These are phyloP conservation scores for Nephila pilipes DNA, from an alignment of 1,140 invertebrate species.

Conservation along the genomic window DNA sequence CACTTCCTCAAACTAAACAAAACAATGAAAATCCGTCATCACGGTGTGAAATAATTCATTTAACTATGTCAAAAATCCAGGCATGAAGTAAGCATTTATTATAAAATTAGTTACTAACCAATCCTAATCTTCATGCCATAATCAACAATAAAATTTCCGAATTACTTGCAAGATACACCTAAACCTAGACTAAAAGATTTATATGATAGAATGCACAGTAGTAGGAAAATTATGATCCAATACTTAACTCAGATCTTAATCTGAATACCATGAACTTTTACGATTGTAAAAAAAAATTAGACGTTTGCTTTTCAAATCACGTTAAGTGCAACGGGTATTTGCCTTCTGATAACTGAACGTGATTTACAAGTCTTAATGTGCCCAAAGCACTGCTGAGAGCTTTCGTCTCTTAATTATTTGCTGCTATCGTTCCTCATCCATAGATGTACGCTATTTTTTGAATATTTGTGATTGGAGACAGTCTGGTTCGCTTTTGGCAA, in stretches of 20 bases:
- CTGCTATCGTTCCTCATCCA: background rate
- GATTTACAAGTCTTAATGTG: background rate
- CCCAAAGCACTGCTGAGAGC: conserved; percentile 12
- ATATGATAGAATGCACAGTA: too few species aligned
- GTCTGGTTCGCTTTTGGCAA: conserved; percentile 28
- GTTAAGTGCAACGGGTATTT: conserved; percentile 25
- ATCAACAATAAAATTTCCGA: too few species aligned
- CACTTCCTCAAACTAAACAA: too few species aligned
- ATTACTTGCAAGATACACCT: too few species aligned
- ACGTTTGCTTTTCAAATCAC: background rate
- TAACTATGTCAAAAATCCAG: too few species aligned
- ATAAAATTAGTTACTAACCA: too few species aligned
- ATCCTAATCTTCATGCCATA: too few species aligned
- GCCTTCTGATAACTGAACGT: conserved; percentile 16
- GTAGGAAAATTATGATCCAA: background rate
- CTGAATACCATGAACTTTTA: background rate
- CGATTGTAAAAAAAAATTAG: background rate
- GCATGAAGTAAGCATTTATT: too few species aligned
- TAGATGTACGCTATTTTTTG: conserved; percentile 4
- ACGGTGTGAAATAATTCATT: too few species aligned
- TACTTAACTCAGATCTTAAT: background rate
- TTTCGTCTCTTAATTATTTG: conserved; percentile 30
- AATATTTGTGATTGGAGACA: background rate
- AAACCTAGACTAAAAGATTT: too few species aligned
- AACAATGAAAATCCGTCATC: too few species aligned